Base-by-base conservation (phyloP, 2,888 invertebrate genomes). In the Esperia sulphurella region DNA sequence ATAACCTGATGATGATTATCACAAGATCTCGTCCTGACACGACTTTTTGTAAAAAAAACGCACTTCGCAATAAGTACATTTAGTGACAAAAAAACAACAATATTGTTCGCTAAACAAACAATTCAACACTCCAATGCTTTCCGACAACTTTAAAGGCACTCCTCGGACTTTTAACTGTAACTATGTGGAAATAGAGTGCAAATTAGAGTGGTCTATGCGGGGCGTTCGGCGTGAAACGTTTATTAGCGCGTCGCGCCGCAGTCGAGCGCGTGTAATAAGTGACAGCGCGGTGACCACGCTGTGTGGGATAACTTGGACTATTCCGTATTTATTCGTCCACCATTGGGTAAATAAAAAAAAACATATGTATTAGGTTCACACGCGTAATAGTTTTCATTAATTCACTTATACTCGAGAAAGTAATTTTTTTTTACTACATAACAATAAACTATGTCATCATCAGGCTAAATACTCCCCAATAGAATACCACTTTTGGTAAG, bases 201-300 rank as follows among this genome's bases (percentile, higher is more conserved):
- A 48, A 55, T 47, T 65, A 73, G 72, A 66, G 65, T 65, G 49
- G 45, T 46, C 8, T 56, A 65, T 59, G 62, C 65, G 67, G 65
- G 61, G 63, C 53, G 62, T 60, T 63, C 59, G 59, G 69, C 65
- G 75, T 68, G 78, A 79, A 83, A 79, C 81, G 79, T 83, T 84
- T 84, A 84, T 83, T 83, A 83, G 81, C 78, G 70, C 13, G 39
- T 67, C 59, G 75, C 71, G 70, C 81, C 75, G 79, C 75, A 68
- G 79, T 77, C 86, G 83, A n/a, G n/a, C 9, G 8, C 8, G 6
- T 33, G 6, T 33, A 10, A 33, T 8, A 9, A n/a, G n/a, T n/a
- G n/a, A 7, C 30, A 9, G 33, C 10, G 10, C 8, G 33, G 33
- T 5, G 35, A n/a, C 35, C 35, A n/a, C n/a, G 35, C n/a, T 9